Base-by-base conservation (phyloP, 2,888 invertebrate species). In the Phrixothrix hirtus region DNA sequence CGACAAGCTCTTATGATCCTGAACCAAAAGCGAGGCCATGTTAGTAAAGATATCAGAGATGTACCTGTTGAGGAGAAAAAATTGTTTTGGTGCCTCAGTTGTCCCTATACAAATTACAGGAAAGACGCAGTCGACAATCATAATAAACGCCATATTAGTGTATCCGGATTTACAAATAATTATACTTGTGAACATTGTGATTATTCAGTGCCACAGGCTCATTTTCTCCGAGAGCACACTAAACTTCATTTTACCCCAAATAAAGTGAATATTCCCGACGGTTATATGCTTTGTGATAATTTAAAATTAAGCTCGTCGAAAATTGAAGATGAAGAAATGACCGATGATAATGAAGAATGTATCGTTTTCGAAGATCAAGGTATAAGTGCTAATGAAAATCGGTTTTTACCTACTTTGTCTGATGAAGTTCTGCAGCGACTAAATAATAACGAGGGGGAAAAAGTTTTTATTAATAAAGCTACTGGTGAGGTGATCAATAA, bases 111-210 rank as follows among this genome's bases (percentile, higher is more conserved):
- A 27, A 88, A 87, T 67, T 81, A 82, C 41, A 81, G 89, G 7
- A 82, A 84, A 59, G 88, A 89, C 64, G 84, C 87, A 1, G 80
- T 91, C 13, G 84, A 83, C 57, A 86, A 85, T 65, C 94, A 94
- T 73, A 80, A 86, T 59, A 83, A 85, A 66, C 81, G 88, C 53
- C 93, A 94, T 70, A 76, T 78, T 6, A 81, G 84, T 68, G 75
- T 83, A 6, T 80, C 83, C 2, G 83, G 83, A 34, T 73, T 74
- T 0, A 75, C 77, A 36, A 83, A 83, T 58, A 80, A 78, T 55
- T 83, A 85, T 65, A 83, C 83, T 58, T 94, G 94, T 75, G 83
- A 86, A 13, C 87, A 88, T 71, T 94, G 94, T 73, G 90, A 92
- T 75, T 88, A 89, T 71, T 86, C 87, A 14, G 88, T 88, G 15